Percentiles rank a stretch among this genome's conserved stretches.
phyloP scores from a whole-genome alignment of 2,113 vertebrate genomes.

The Gnathonemus echidnorhynchus region DNA sequence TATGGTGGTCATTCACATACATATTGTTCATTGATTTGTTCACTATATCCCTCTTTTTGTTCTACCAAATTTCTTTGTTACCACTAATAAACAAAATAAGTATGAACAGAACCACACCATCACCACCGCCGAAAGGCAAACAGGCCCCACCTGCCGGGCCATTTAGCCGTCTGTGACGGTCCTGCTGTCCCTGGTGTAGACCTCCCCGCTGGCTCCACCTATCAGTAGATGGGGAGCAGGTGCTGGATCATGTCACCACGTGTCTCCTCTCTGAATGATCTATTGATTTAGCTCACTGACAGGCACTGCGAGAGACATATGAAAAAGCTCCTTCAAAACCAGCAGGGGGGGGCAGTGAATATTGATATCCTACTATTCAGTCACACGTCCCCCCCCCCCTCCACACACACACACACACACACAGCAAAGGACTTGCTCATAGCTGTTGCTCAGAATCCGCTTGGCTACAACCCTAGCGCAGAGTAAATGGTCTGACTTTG shows the following conservation, averaged over 20 bases:
- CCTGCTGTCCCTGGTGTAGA: neutral
- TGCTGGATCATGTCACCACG: neutral
- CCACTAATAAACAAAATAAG: neutral
- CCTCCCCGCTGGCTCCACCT: neutral
- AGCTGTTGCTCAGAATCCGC: neutral
- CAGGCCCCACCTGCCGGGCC: neutral
- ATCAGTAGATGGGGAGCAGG: neutral
- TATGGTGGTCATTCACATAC: neutral
- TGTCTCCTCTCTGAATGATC: neutral
- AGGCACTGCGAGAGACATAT: neutral
- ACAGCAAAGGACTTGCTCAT: neutral
- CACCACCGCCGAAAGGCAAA: neutral
- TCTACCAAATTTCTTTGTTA: neutral
- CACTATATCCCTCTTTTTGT: neutral
- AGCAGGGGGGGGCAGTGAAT: neutral
- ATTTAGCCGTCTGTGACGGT: neutral
- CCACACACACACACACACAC: neutral
- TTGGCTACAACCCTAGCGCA: neutral
- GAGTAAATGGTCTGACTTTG: neutral
- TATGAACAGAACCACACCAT: neutral
- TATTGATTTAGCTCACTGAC: neutral
- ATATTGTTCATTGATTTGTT: neutral
- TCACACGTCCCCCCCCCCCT: neutral
- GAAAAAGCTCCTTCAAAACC: neutral
- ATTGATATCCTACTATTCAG: neutral